Base-by-base conservation (phyloP, 2,888 invertebrate genomes). In the Keiferia lycopersicella region DNA sequence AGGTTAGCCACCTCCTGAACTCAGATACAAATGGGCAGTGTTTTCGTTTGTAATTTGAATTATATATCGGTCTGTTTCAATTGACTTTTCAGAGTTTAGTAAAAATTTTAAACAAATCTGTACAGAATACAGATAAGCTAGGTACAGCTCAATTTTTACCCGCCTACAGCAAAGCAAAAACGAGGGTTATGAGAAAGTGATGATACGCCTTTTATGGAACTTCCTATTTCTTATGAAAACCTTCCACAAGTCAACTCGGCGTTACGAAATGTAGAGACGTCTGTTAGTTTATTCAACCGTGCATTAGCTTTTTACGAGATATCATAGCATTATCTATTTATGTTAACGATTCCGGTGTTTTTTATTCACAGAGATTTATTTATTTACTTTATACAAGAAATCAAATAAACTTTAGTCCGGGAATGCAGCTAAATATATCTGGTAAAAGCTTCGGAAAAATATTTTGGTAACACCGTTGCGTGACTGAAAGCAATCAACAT, bases 321-420 rank as follows among this genome's bases (percentile, higher is more conserved):
- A 48, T 38, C 14, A 50, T 20, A 22, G 48, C 16, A 38, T 62
- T 48, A 50, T 64, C 39, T 64, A 64, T 64, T 64, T 64, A 56
- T 64, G 39, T 61, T 34, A 57, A 64, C 61, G 53, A 41, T 53
- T 65, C 65, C 59, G 64, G 62, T 45, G 18, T 59, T 62, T 53
- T 64, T 65, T 62, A 22, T 65, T 53, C 62, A 45, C 61, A 14
- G 38, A 16, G 58, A 14, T 12, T 8, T 39, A 62, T 51, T 60
- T 65, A 65, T 65, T 65, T 65, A 65, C 62, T 38, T 62, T 62
- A 22, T 22, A 39, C 38, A 59, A 59, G 58, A 26, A 53, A 53
- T 34, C 26, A 62, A 65, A 65, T 65, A 65, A 62, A 59, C 62
- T 50, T 16, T 30, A 58, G 20, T 62, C 20, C 63, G 61, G 61